A percentile compares a stretch with the other conserved stretches of the same genome.
Conservation (phyloP, 2,797 vertebrate species). For the Syngnathus rostellatus region DNA sequence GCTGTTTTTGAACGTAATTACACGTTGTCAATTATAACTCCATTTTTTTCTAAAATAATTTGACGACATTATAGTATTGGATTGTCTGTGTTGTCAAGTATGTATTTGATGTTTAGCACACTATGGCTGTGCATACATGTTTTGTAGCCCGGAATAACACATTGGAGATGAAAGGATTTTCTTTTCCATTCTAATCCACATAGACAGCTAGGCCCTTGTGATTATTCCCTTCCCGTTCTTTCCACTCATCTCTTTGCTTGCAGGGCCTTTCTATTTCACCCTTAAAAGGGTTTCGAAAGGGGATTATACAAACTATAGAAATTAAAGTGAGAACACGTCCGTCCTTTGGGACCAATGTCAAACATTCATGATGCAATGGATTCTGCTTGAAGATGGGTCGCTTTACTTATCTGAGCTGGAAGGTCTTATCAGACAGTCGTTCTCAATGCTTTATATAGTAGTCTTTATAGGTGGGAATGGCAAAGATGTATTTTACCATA, state of each 20-base stretch:
- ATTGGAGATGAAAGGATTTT: slow-evolving; percentile 74
- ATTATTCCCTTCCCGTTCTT: slow-evolving; percentile 61
- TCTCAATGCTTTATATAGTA: neutral
- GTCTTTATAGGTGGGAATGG: neutral
- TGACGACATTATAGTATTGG: slow-evolving; percentile 11
- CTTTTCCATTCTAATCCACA: slow-evolving; percentile 69
- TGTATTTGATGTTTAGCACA: slow-evolving; percentile 26
- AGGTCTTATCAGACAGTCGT: neutral
- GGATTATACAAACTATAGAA: slow-evolving; percentile 68
- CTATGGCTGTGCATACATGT: slow-evolving; percentile 26
- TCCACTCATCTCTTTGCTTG: slow-evolving; percentile 66
- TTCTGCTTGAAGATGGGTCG: neutral
- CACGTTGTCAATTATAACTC: slow-evolving; percentile 30
- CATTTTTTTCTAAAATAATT: slow-evolving; percentile 20
- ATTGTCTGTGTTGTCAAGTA: slow-evolving; percentile 21
- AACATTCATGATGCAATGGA: slow-evolving; percentile 50
- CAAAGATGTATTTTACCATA: no score
- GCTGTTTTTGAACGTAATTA: slow-evolving; percentile 33
- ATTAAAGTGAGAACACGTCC: slow-evolving; percentile 62
- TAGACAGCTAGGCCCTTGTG: slow-evolving; percentile 68
- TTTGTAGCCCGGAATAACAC: slow-evolving; percentile 54
- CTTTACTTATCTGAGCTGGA: neutral
- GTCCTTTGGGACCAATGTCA: slow-evolving; percentile 63
- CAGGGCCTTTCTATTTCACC: slow-evolving; percentile 69
- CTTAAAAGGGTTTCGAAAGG: slow-evolving; percentile 70